These are phyloP conservation scores for Oryzias curvinotus DNA, from an alignment of 2,113 vertebrate species.

Conservation along the genomic window DNA sequence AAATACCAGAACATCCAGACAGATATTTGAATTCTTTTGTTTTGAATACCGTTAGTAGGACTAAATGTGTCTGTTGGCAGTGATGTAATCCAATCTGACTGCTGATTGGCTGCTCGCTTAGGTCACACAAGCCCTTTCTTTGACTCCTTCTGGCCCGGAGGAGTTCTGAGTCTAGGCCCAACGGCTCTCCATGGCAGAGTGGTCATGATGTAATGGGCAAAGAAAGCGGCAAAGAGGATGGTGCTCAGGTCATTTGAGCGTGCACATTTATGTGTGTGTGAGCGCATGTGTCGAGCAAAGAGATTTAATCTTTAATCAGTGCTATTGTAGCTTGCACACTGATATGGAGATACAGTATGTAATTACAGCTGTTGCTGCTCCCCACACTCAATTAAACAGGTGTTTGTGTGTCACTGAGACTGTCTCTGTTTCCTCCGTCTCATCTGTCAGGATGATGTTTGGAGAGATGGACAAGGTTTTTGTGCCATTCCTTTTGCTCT, in stretches of 20 bases:
- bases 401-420: slow-evolving; percentile 7
- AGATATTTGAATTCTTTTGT: too few relatives aligned
- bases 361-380: slow-evolving; percentile 51
- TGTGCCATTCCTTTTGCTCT: background rate
- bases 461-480: slow-evolving; percentile 6
- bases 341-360: slow-evolving; percentile 54
- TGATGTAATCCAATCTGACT: slow-evolving; percentile 63
- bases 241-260: slow-evolving; percentile 12
- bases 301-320: slow-evolving; percentile 63
- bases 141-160: slow-evolving; percentile 28
- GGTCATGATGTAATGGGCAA: slow-evolving; percentile 37
- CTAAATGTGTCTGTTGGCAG: slow-evolving; percentile 31
- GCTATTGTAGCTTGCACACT: slow-evolving; percentile 47
- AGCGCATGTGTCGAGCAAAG: slow-evolving; percentile 10
- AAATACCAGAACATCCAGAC: too few relatives aligned
- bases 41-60: background rate
- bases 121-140: slow-evolving; percentile 19
- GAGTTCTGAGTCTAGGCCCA: slow-evolving; percentile 46
- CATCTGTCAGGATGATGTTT: slow-evolving; percentile 1
- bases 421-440: slow-evolving; percentile 7
- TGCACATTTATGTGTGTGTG: slow-evolving; percentile 13
- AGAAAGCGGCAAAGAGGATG: slow-evolving; percentile 1
- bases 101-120: slow-evolving; percentile 56
- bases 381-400: slow-evolving; percentile 7
- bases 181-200: slow-evolving; percentile 56